Percentiles rank a stretch among this genome's conserved stretches.
phyloP scores from a whole-genome alignment of 2,888 invertebrate genomes.

The Lasioglossum pauxillum region DNA sequence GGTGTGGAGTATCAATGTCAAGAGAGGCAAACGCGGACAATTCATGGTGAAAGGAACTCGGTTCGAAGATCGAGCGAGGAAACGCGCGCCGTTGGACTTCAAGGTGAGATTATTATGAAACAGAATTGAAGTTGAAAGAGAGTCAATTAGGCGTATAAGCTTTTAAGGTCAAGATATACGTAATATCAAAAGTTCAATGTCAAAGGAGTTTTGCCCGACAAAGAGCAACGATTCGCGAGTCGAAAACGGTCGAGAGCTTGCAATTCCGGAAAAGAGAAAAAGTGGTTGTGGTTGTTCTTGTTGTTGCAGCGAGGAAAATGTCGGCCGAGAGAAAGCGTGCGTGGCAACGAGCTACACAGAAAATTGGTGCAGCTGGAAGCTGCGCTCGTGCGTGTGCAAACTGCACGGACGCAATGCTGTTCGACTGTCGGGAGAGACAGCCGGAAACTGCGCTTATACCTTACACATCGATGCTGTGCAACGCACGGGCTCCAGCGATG shows the following conservation, averaged over 20 bases:
- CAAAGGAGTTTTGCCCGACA: conserved; percentile 7
- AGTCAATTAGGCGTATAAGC: neutral
- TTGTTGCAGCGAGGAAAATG: neutral
- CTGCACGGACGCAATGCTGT: conserved; percentile 71
- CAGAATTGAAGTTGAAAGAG: neutral
- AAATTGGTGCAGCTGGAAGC: conserved; percentile 56
- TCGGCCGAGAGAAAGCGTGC: conserved; percentile 16
- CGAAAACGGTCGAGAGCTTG: neutral
- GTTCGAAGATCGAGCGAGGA: neutral
- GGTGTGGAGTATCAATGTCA: neutral
- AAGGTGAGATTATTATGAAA: neutral
- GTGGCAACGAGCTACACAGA: conserved; percentile 15
- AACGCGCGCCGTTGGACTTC: neutral
- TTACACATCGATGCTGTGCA: conserved; percentile 63
- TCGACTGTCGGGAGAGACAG: conserved; percentile 79
- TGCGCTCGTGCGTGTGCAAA: conserved; percentile 55
- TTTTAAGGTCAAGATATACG: conserved; percentile 2
- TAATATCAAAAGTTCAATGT: neutral
- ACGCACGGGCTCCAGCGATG: conserved; percentile 38
- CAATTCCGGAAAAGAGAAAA: neutral
- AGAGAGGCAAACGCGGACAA: neutral
- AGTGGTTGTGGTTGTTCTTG: neutral
- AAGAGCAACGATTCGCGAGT: neutral
- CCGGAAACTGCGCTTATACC: conserved; percentile 80
- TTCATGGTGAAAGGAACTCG: neutral